Conservation (phyloP, 2,888 invertebrate species). For the Drosophila siamana region DNA sequence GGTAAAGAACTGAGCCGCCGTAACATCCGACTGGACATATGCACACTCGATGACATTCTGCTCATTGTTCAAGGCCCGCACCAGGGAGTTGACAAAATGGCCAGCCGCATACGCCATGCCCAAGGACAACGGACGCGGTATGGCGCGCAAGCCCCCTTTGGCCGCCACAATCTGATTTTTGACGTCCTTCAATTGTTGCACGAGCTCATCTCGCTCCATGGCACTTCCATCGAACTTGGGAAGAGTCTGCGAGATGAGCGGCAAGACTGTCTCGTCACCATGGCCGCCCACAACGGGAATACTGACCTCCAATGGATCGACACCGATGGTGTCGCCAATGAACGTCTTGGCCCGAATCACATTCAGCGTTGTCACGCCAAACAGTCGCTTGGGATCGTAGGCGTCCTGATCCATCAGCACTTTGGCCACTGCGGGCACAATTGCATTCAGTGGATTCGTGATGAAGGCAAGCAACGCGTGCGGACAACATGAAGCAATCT, state of each 20-base stretch:
- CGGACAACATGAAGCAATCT: slow-evolving; percentile 92
- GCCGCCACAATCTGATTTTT: slow-evolving; percentile 96
- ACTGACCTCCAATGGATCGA: slow-evolving; percentile 92
- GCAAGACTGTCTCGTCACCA: slow-evolving; percentile 98
- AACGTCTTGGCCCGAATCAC: slow-evolving; percentile 96
- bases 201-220: slow-evolving; percentile 92
- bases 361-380: slow-evolving; percentile 98
- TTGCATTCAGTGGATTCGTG: slow-evolving; percentile 98
- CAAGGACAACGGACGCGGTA: slow-evolving; percentile 94
- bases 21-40: slow-evolving; percentile 93
- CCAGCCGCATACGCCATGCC: slow-evolving; percentile 99
- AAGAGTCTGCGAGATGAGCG: slow-evolving; percentile 94
- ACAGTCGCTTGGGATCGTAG: slow-evolving; percentile 94
- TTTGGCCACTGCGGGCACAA: slow-evolving; percentile 97
- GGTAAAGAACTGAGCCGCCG: slow-evolving; percentile 95
- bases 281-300: slow-evolving; percentile 99
- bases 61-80: slow-evolving; percentile 91
- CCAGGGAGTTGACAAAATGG: slow-evolving; percentile 92
- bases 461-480: slow-evolving; percentile 96
- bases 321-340: slow-evolving; percentile 93
- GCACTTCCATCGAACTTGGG: slow-evolving; percentile 91
- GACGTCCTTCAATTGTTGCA: slow-evolving; percentile 96
- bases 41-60: slow-evolving; percentile 94
- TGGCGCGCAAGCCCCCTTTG: slow-evolving; percentile 98
- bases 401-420: slow-evolving; percentile 91